Conservation (phyloP, 2,797 vertebrate genomes). For the Arvicola amphibius region DNA sequence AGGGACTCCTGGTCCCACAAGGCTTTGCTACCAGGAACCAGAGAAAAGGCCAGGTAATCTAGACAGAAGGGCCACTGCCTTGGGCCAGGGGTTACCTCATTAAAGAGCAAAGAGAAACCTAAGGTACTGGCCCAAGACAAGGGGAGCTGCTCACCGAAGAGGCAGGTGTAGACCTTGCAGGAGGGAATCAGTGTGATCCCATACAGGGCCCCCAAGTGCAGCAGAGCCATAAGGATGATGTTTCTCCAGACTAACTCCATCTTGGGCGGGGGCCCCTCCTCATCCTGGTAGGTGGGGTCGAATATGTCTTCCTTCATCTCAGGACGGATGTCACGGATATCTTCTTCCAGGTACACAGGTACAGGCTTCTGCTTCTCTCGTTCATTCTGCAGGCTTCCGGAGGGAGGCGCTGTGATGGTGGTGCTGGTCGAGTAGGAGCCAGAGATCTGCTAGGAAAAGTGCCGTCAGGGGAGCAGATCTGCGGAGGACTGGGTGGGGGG, state of each 20-base stretch:
- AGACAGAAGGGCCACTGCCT: not conserved
- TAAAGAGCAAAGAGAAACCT: not conserved
- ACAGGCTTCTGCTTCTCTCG: constrained; percentile 70
- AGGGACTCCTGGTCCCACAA: not conserved
- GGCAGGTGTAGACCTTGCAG: constrained; percentile 89
- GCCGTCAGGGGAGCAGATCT: constrained; percentile 6
- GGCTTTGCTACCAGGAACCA: not conserved
- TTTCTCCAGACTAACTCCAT: constrained; percentile 94
- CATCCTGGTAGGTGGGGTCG: constrained; percentile 93
- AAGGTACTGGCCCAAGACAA: not conserved
- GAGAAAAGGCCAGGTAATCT: not conserved
- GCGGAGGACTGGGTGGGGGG: not conserved
- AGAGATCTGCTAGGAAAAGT: constrained; percentile 77
- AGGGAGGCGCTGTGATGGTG: constrained; percentile 74
- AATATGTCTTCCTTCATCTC: constrained; percentile 90
- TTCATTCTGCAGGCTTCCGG: constrained; percentile 84
- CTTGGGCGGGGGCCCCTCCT: constrained; percentile 92
- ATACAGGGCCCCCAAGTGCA: constrained; percentile 91
- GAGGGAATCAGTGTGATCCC: constrained; percentile 87
- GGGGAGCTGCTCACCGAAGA: constrained; percentile 92
- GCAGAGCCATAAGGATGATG: constrained; percentile 92
- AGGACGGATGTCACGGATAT: constrained; percentile 74
- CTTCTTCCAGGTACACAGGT: constrained; percentile 69
- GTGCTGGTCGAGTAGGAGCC: constrained; percentile 69
- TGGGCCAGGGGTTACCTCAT: not conserved